Evolutionary conservation across 2,888 invertebrate genomes (phyloP).

Genomic region (Pristionchus japonicus): DNA sequence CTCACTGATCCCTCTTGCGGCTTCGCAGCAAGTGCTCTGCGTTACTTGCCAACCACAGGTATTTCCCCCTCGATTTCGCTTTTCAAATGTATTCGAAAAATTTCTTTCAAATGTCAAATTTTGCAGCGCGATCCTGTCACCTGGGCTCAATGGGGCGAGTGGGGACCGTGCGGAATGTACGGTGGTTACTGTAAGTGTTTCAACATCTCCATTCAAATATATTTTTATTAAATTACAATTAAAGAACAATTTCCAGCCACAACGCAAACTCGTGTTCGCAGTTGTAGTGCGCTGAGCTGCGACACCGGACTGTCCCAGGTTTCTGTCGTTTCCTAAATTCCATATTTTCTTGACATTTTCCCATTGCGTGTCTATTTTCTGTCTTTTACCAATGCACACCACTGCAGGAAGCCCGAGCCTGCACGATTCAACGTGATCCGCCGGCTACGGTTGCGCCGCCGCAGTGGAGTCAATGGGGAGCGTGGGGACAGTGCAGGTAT

Average conservation of each 20-base stretch:
- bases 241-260: conserved; percentile 18
- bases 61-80: background rate
- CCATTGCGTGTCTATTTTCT: background rate
- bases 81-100: background rate
- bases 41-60: background rate
- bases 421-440: background rate
- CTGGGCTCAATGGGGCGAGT: conserved; percentile 47
- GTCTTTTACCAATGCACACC: background rate
- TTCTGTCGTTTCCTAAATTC: too few species aligned
- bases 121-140: conserved; percentile 6
- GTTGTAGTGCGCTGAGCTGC: conserved; percentile 22
- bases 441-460: conserved; percentile 4
- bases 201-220: background rate
- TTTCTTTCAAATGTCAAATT: background rate
- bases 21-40: background rate
- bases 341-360: background rate
- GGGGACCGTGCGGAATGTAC: conserved; percentile 43
- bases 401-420: conserved; percentile 21
- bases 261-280: conserved; percentile 43
- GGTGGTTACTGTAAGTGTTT: background rate
- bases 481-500: conserved; percentile 45
- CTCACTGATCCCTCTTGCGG: background rate
- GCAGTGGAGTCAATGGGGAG: conserved; percentile 23
- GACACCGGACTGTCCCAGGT: conserved; percentile 36
- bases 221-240: background rate